Evolutionary conservation across 2,113 vertebrate species (phyloP), one percentile per base, ranked within the genome.

Genomic region (Pteruthius melanotis): DNA sequence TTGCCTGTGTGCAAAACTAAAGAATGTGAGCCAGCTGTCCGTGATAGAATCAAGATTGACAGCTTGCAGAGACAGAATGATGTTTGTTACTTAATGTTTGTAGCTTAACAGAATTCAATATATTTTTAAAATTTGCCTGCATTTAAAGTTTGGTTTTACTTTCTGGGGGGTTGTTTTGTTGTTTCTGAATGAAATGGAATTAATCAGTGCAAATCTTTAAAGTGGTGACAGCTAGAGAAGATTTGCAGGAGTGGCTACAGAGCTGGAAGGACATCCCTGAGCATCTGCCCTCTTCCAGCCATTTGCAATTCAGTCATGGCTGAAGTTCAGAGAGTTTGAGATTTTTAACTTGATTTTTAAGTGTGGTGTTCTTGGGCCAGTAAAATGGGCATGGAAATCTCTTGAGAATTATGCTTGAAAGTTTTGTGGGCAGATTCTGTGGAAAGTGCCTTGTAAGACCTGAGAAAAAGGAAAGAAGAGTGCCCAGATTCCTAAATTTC

Each of bases 31-130:
- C 54, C 91, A 89, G 49, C 69, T 89, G 47, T 35, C 45, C 86
- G 20, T 89, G 90, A 96, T 88, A 92, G 95, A 83, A 97, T 96
- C 78, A 81, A 90, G 76, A 91, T 33, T 86, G 78, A 70, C 93
- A 70, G 56, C 56, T 93, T 95, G 63, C 83, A 50, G 91, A 94
- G 47, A 42, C 11, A 60, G 77, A 75, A 93, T 64, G 30, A 65
- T 92, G 60, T 91, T 95, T 95, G 13, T 64, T 52, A 44, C 71
- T 90, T 87, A 72, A 56, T 88, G 52, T 83, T 93, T 95, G 22
- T 56, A 37, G 37, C 84, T 60, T 90, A 91, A 89, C 7, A 84
- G 64, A 90, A 45, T 49, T 75, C 60, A 84, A 50, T 59, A 37
- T 22, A 40, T 94, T 84, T 96, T 92, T 72, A 42, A 89, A 91